Evolutionary conservation across 2,888 invertebrate genomes (phyloP).

Genomic region (Leptinotarsa haldemani): DNA sequence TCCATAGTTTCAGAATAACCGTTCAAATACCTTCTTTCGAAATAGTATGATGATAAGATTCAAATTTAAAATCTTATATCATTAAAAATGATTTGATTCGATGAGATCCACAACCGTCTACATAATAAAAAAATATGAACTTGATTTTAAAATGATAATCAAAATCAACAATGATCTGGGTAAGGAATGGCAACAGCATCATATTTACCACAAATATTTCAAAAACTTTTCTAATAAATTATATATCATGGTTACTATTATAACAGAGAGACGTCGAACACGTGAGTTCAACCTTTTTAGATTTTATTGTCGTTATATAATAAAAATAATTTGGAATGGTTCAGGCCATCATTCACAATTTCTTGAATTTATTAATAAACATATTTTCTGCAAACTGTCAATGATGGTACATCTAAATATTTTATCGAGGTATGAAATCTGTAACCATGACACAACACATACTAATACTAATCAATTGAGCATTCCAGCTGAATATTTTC

Average conservation of each 20-base stretch:
- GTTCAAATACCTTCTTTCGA: no score
- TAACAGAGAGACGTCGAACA: background rate
- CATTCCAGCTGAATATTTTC: conserved; percentile 27
- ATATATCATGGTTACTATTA: conserved; percentile 54
- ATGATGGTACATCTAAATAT: background rate
- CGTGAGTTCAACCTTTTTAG: conserved; percentile 27
- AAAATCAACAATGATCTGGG: conserved; percentile 63
- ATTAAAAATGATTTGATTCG: no score
- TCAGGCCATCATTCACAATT: conserved; percentile 68
- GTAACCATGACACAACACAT: conserved; percentile 53
- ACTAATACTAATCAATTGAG: conserved; percentile 40
- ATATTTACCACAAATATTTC: conserved; percentile 70
- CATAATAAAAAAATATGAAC: conserved; percentile 47
- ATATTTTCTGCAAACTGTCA: background rate
- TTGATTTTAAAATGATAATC: conserved; percentile 46
- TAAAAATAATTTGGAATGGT: conserved; percentile 68
- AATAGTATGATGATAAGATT: no score
- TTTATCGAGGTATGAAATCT: conserved; percentile 36
- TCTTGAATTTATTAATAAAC: background rate
- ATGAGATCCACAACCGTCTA: background rate
- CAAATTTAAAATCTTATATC: no score
- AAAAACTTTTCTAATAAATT: conserved; percentile 41
- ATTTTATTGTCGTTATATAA: background rate
- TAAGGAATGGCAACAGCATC: conserved; percentile 76
- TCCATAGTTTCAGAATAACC: no score